Evolutionary conservation across 2,888 invertebrate genomes (phyloP), one percentile per base, ranked within the genome.

Genomic region (Volucella bombylans): DNA sequence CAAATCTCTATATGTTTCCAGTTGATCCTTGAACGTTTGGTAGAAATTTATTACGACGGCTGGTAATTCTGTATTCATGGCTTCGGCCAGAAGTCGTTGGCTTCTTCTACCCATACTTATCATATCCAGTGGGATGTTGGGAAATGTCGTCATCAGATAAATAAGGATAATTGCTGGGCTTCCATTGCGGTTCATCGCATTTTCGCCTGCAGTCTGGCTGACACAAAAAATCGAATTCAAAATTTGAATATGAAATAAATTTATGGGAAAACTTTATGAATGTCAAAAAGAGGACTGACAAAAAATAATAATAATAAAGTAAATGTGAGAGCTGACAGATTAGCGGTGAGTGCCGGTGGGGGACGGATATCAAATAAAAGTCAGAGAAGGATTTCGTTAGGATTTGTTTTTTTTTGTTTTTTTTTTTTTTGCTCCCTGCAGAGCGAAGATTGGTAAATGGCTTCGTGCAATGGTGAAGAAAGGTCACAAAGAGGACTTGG

Each of bases 181-280:
- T 71, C 72, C 85, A 81, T 62, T 81, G 68, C 62, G 59, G 85
- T 68, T 77, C 85, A 85, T 85, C 76, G 81, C 76, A 85, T 85
- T 72, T 72, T 74, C 50, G 69, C 64, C 73, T 38, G 73, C 57
- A 69, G 68, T 71, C 64, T 52, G 52, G 45, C 31, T 14, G 55
- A 59, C 39, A 65, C 14, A 65, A 65, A 47, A 68, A 68, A 76
- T 80, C 59, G 43, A 73, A 82, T 49, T 78, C 45, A 57, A 82
- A 82, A 78, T n/a, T 78, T 61, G 64, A 64, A 62, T 69, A 57
- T 18, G 49, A 83, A 69, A 85, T 62, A 71, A 67, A 76, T 72
- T 85, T 85, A 85, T 81, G 55, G 47, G 62, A 52, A 85, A 85
- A 85, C 76, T 81, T 77, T 64, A 62, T 68, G 65, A 83, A 69